Base-by-base conservation (phyloP, 2,113 vertebrate species). In the Pseudonaja textilis region DNA sequence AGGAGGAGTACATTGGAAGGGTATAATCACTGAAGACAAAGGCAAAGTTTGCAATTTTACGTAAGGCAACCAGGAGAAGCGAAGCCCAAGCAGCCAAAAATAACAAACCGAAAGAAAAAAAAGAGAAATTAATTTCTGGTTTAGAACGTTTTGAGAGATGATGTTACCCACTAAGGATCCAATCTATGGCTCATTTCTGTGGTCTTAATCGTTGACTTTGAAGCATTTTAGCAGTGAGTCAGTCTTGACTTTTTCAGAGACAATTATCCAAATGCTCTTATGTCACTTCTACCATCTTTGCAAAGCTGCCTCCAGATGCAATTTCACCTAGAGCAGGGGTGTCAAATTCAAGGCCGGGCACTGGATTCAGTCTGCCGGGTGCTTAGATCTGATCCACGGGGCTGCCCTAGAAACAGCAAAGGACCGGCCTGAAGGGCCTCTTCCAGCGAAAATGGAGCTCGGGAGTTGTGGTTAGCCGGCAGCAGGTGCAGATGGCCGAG, bases 1-100 rank as follows among this genome's bases (percentile, higher is more conserved):
- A 92, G 16, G 87, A 92, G 57, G 88, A 92, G 25, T 50, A 55
- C 52, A 89, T 34, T 12, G 12, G 54, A 92, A 92, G 88, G 42
- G 26, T 89, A 47, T 59, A 92, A 92, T 89, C 92, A 92, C 18
- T n/a, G 42, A 18, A 81, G 56, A 74, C n/a, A 34, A 23, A 25
- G 45, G 54, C 26, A 7, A 85, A 11, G 16, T 5, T 52, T 45
- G 50, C 2, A 52, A 47, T 16, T 12, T 8, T 20, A 52, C 9
- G 12, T n/a, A 87, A 81, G 3, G 42, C 18, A 42, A 88, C 52
- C 59, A 89, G 91, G 64, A 92, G 89, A 92, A 57, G n/a, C 39
- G 25, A 47, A 89, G 39, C 12, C 16, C 22, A n/a, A 92, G 56
- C 61, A 81, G 45, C 87, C 91, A 57, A 85, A 85, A 89, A 92